These are phyloP conservation scores for Menidia menidia DNA, from an alignment of 2,797 vertebrate species.

Conservation along the genomic window DNA sequence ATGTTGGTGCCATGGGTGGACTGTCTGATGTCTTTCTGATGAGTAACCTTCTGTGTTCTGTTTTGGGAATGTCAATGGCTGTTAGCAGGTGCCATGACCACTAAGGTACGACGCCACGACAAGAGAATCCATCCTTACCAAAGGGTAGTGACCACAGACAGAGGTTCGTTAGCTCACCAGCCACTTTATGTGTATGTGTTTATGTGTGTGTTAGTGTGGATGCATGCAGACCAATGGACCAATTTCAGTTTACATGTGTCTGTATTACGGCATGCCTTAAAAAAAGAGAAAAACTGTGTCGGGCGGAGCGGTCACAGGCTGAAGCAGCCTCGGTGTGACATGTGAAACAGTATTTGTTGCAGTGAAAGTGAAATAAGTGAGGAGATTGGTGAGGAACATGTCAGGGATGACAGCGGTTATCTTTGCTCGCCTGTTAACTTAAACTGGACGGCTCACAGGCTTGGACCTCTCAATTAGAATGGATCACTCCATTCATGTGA, in stretches of 20 bases:
- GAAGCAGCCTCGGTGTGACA: slow-evolving; percentile 51
- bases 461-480: slow-evolving; percentile 68
- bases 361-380: slow-evolving; percentile 63
- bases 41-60: slow-evolving; percentile 85
- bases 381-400: slow-evolving; percentile 60
- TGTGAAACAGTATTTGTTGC: slow-evolving; percentile 72
- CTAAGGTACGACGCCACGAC: slow-evolving; percentile 99
- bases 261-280: slow-evolving; percentile 69
- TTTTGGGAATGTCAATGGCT: slow-evolving; percentile 92
- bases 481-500: slow-evolving; percentile 77
- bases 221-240: slow-evolving; percentile 74
- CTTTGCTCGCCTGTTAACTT: slow-evolving; percentile 61
- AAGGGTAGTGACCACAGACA: slow-evolving; percentile 99
- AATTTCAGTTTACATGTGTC: slow-evolving; percentile 73
- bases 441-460: slow-evolving; percentile 62
- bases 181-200: slow-evolving; percentile 74
- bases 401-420: slow-evolving; percentile 55
- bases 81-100: slow-evolving; percentile 99
- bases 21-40: slow-evolving; percentile 78
- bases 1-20: slow-evolving; percentile 76
- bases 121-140: slow-evolving; percentile 99
- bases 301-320: slow-evolving; percentile 53
- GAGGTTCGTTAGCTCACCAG: slow-evolving; percentile 96
- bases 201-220: slow-evolving; percentile 60
- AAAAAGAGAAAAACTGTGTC: slow-evolving; percentile 49